Conservation (phyloP, 2,888 invertebrate species). For the Oscheius onirici region DNA sequence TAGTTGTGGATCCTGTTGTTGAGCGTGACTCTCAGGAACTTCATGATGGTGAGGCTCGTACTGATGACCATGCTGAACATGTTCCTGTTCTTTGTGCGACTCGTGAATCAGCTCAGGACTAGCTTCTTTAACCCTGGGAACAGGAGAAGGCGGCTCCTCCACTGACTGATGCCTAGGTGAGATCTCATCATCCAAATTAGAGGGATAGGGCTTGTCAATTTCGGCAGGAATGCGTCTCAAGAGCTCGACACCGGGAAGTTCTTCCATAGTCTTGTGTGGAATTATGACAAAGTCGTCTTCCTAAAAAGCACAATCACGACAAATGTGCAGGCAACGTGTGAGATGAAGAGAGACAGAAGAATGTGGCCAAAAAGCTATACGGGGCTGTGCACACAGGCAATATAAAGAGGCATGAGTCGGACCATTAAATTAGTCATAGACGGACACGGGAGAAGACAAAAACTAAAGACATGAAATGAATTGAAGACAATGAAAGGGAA, state of each 20-base stretch:
- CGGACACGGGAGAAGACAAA: background rate
- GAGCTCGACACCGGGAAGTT: background rate
- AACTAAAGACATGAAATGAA: background rate
- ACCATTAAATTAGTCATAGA: constrained; percentile 8
- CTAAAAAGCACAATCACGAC: constrained; percentile 27
- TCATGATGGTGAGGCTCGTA: too few relatives aligned
- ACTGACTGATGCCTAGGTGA: background rate
- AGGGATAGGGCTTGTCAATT: constrained; percentile 23
- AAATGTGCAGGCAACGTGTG: constrained; percentile 13
- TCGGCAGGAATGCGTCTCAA: constrained; percentile 8
- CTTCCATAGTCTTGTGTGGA: constrained; percentile 4
- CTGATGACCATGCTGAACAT: background rate
- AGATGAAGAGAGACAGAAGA: background rate
- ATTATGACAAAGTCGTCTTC: constrained; percentile 24
- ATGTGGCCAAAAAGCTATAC: constrained; percentile 23
- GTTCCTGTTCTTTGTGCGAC: background rate
- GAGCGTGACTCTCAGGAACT: too few relatives aligned
- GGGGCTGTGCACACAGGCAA: constrained; percentile 25
- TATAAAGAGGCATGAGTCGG: constrained; percentile 8
- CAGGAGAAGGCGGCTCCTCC: constrained; percentile 7
- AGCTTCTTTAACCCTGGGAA: constrained; percentile 2
- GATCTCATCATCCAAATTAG: constrained; percentile 10
- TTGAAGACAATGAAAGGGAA: background rate
- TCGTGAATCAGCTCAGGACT: background rate
- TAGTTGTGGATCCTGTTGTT: too few relatives aligned